Base-by-base conservation (phyloP, 2,888 invertebrate genomes). In the Choristoneura rosaceana region DNA sequence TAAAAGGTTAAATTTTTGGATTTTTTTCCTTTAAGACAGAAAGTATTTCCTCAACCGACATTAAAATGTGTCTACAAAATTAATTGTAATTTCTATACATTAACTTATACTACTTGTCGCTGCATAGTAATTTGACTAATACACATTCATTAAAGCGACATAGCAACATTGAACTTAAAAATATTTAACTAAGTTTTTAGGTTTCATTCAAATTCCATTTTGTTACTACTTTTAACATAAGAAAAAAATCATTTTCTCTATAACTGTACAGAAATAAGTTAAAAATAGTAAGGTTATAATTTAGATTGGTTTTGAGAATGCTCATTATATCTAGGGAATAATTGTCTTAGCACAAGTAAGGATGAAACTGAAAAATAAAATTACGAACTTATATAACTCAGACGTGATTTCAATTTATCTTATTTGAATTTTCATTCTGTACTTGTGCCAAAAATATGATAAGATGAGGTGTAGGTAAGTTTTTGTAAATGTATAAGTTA, bases 21-120 rank as follows among this genome's bases (percentile, higher is more conserved):
- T 47, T 47, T n/a, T 12, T 47, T n/a, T 47, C 34, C 4, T 5
- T 47, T 0, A 47, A 47, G n/a, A 5, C 47, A n/a, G 10, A 14
- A 47, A 9, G 14, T 8, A 3, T 15, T 50, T 87, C 76, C 87
- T 89, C 90, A 92, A 88, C 89, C 90, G 90, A 89, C 85, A 90
- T 89, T 86, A 89, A 91, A 85, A 79, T 75, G 78, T 58, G 75
- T 81, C 86, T 88, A 91, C 88, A 78, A 78, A 84, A 80, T 82
- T 67, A 77, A 78, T 77, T 76, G 52, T 76, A 86, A 84, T 81
- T 89, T 86, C 90, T 90, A 91, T 89, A 91, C 88, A 92, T 87
- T 87, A 84, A 91, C 68, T 73, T 70, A 69, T 79, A 84, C 92
- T 90, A 91, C 84, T 77, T 69, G 84, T 86, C 80, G 78, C 80